Percentiles rank a stretch among this genome's conserved stretches.
These are phyloP conservation scores for Hypena proboscidalis DNA, from an alignment of 2,888 invertebrate genomes.

Conservation along the genomic window DNA sequence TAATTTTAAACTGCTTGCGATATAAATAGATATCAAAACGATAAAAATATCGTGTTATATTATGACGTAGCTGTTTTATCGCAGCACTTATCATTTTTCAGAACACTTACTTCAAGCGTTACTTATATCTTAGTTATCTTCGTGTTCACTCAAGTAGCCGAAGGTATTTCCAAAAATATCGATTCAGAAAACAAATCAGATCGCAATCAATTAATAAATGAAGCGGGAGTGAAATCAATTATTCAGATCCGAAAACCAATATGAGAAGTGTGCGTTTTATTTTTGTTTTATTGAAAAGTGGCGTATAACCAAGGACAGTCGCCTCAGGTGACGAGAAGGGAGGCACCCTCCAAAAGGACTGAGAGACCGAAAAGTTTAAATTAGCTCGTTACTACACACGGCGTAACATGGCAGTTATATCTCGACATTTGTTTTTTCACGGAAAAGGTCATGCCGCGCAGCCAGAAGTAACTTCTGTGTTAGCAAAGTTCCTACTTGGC, in stretches of 20 bases:
- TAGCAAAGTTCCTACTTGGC: slow-evolving; percentile 62
- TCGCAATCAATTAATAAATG: slow-evolving; percentile 16
- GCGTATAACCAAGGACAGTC: slow-evolving; percentile 66
- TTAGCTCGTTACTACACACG: slow-evolving; percentile 84
- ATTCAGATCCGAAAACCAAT: slow-evolving; percentile 36
- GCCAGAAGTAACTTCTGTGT: slow-evolving; percentile 65
- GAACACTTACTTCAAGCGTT: too few relatives aligned
- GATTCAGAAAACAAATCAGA: not conserved
- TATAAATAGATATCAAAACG: not conserved
- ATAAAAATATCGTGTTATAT: not conserved
- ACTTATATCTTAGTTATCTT: too few relatives aligned
- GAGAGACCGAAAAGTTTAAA: slow-evolving; percentile 82
- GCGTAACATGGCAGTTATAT: slow-evolving; percentile 71
- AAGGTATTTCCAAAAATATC: too few relatives aligned
- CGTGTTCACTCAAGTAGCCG: too few relatives aligned
- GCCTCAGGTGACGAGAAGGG: slow-evolving; percentile 78
- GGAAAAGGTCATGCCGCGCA: slow-evolving; percentile 69
- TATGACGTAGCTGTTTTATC: too few relatives aligned
- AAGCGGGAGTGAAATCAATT: slow-evolving; percentile 29
- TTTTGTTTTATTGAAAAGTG: slow-evolving; percentile 68
- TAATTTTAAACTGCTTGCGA: not conserved
- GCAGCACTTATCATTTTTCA: too few relatives aligned
- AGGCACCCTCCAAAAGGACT: slow-evolving; percentile 68
- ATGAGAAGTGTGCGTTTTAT: slow-evolving; percentile 50
- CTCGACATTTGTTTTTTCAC: slow-evolving; percentile 77